phyloP scores from a whole-genome alignment of 2,888 invertebrate genomes.

The Drosophila nigritarsus region DNA sequence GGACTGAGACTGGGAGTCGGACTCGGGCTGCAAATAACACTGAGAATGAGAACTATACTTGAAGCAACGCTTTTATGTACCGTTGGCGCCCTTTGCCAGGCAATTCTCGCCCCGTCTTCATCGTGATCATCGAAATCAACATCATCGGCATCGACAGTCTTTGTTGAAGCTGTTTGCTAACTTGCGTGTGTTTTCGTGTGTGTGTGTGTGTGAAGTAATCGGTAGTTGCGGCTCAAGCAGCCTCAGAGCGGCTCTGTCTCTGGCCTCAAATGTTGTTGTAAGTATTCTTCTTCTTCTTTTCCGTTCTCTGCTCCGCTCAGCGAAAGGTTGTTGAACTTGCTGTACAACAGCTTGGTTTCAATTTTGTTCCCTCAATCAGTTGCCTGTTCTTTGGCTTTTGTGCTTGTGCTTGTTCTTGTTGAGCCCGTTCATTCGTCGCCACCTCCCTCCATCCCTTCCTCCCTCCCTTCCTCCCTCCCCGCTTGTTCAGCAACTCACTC shows the following conservation, averaged over 20 bases:
- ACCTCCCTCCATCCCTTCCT: not conserved
- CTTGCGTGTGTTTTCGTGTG: slow-evolving; percentile 39
- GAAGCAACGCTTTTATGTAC: slow-evolving; percentile 55
- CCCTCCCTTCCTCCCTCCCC: not conserved
- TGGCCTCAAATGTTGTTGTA: slow-evolving; percentile 67
- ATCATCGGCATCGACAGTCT: slow-evolving; percentile 44
- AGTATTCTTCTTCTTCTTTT: slow-evolving; percentile 44
- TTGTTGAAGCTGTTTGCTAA: slow-evolving; percentile 43
- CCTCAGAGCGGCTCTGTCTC: slow-evolving; percentile 37
- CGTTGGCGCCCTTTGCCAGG: slow-evolving; percentile 72
- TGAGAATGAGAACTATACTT: slow-evolving; percentile 52
- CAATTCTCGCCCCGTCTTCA: slow-evolving; percentile 72
- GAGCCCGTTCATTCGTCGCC: slow-evolving; percentile 21
- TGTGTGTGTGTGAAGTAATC: slow-evolving; percentile 67
- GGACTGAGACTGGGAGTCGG: not conserved
- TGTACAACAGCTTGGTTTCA: slow-evolving; percentile 59
- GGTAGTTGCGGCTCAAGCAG: slow-evolving; percentile 65
- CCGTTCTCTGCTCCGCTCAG: slow-evolving; percentile 19
- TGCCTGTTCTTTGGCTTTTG: slow-evolving; percentile 64
- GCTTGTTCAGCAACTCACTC: not conserved
- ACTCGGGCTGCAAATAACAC: slow-evolving; percentile 14
- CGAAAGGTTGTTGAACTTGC: slow-evolving; percentile 74
- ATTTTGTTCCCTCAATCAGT: slow-evolving; percentile 77
- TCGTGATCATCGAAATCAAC: slow-evolving; percentile 64
- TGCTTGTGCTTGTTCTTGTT: slow-evolving; percentile 58